Evolutionary conservation across 1,140 invertebrate genomes (phyloP).

Genomic region (Holotrichia oblita): DNA sequence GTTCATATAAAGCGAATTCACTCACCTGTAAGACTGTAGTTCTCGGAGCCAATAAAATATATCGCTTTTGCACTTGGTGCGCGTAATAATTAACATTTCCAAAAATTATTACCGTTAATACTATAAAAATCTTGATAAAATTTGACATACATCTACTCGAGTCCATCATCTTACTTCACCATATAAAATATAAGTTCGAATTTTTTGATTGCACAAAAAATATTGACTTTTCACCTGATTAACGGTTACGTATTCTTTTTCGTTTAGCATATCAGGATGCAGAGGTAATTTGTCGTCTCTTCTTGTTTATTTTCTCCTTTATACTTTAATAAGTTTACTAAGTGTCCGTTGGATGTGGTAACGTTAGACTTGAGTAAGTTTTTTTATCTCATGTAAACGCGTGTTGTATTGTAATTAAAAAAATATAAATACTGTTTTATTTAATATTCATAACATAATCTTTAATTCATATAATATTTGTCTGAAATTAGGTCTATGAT

Average conservation of each 20-base stretch:
- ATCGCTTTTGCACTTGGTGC: neutral
- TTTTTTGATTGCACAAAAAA: neutral
- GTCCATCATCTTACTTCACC: neutral
- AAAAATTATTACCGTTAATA: neutral
- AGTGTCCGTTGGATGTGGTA: too few relatives aligned
- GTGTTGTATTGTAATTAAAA: neutral
- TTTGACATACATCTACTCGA: neutral
- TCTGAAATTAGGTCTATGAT: neutral
- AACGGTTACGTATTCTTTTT: neutral
- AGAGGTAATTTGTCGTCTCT: neutral
- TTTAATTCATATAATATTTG: neutral
- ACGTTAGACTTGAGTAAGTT: too few relatives aligned
- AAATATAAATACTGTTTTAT: too few relatives aligned
- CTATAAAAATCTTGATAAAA: neutral
- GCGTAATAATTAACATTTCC: neutral
- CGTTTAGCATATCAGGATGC: neutral
- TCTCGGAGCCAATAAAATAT: constrained; percentile 18
- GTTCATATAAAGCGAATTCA: neutral
- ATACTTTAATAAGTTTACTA: neutral
- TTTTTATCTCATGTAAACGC: too few relatives aligned
- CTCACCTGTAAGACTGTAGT: constrained; percentile 28
- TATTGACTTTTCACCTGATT: neutral
- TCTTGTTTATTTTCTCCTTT: constrained; percentile 20
- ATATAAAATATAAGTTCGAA: neutral
- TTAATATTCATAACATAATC: neutral